Percentiles rank a stretch among this genome's conserved stretches.
These are phyloP conservation scores for Protaetia brevitarsis DNA, from an alignment of 1,140 invertebrate species.

Conservation along the genomic window DNA sequence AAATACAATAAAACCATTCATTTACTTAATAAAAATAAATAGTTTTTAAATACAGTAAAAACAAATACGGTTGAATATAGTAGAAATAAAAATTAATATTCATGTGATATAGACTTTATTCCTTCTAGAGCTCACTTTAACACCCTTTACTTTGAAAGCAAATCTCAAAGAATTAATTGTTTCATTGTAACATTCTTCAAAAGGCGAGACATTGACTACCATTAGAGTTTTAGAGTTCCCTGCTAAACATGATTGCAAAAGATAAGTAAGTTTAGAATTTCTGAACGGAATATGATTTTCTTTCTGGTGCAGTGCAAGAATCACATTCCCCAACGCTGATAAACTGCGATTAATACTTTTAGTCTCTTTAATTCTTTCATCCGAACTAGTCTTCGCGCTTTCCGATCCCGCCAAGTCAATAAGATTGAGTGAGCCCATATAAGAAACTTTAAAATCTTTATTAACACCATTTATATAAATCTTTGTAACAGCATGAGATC, in stretches of 20 bases:
- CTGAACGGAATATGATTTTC: constrained; percentile 83
- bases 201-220: constrained; percentile 83
- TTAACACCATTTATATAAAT: constrained; percentile 58
- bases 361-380: constrained; percentile 75
- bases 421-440: constrained; percentile 72
- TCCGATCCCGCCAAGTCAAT: constrained; percentile 94
- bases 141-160: constrained; percentile 70
- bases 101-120: constrained; percentile 17
- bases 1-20: too few species aligned
- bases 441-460: constrained; percentile 58
- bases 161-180: constrained; percentile 82
- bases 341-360: constrained; percentile 88
- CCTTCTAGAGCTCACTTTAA: constrained; percentile 61
- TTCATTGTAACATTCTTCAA: constrained; percentile 78
- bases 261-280: constrained; percentile 87
- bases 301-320: constrained; percentile 76
- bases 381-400: constrained; percentile 78
- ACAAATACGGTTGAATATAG: too few species aligned
- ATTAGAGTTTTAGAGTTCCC: constrained; percentile 92
- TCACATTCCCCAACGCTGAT: constrained; percentile 82
- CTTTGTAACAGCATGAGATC: constrained; percentile 81
- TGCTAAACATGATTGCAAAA: constrained; percentile 83
- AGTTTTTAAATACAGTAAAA: too few species aligned
- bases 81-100: constrained; percentile 3
- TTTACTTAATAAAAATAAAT: too few species aligned